Evolutionary conservation across 2,797 vertebrate species (phyloP).

Genomic region (Falco naumanni): DNA sequence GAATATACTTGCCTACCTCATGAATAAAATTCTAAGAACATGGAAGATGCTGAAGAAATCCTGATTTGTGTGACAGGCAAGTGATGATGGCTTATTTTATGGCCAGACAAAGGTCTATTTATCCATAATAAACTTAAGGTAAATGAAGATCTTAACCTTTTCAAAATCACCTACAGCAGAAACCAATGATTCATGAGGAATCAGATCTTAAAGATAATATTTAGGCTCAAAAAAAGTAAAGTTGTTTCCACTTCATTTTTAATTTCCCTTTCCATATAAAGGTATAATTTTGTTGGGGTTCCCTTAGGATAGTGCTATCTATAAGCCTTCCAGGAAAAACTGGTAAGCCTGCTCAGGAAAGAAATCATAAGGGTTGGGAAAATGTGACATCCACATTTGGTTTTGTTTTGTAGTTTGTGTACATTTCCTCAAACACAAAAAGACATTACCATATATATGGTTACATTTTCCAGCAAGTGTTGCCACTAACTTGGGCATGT

Average conservation of each 20-base stretch:
- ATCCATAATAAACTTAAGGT: neutral
- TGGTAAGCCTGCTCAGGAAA: constrained; percentile 52
- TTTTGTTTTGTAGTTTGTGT: constrained; percentile 31
- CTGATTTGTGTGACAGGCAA: neutral
- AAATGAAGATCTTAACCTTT: neutral
- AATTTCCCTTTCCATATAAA: neutral
- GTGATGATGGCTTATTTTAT: neutral
- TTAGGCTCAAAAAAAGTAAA: neutral
- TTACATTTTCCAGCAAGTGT: constrained; percentile 57
- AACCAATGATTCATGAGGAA: neutral
- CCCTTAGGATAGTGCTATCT: constrained; percentile 34
- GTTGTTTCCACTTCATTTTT: neutral
- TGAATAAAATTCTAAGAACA: neutral
- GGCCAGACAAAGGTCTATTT: neutral
- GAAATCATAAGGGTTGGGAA: neutral
- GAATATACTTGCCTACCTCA: neutral
- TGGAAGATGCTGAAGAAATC: neutral
- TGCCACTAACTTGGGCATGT: constrained; percentile 16
- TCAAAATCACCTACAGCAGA: neutral
- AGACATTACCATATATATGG: neutral
- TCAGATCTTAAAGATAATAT: neutral
- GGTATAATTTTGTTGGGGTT: constrained; percentile 47
- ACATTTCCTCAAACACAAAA: constrained; percentile 40
- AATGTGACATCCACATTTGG: constrained; percentile 43
- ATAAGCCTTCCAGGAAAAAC: constrained; percentile 63